phyloP scores from a whole-genome alignment of 2,888 invertebrate genomes.

The Agrilus cyanescens region DNA sequence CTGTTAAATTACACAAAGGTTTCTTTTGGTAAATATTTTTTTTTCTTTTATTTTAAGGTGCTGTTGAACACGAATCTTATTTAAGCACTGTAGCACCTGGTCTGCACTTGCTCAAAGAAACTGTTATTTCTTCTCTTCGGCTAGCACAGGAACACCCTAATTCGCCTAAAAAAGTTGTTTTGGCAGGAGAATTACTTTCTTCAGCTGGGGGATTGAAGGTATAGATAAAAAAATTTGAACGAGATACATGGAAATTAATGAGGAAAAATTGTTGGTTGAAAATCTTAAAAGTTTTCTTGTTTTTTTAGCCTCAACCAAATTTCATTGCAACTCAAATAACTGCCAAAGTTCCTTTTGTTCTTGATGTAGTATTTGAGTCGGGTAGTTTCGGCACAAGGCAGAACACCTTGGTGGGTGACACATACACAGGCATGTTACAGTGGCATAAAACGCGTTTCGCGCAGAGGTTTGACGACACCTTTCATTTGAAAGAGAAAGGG shows the following conservation, averaged over 20 bases:
- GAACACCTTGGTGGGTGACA: slow-evolving; percentile 45
- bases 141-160: slow-evolving; percentile 43
- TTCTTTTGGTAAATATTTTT: neutral
- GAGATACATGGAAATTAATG: too few species aligned
- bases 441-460: slow-evolving; percentile 55
- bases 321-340: slow-evolving; percentile 69
- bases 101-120: slow-evolving; percentile 61
- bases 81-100: slow-evolving; percentile 60
- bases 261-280: too few species aligned
- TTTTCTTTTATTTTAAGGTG: slow-evolving; percentile 34
- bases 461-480: slow-evolving; percentile 68
- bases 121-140: slow-evolving; percentile 57
- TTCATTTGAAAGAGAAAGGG: slow-evolving; percentile 62
- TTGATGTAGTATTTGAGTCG: slow-evolving; percentile 78
- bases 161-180: slow-evolving; percentile 41
- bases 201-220: slow-evolving; percentile 30
- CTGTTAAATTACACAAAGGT: too few species aligned
- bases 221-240: slow-evolving; percentile 2
- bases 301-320: slow-evolving; percentile 51
- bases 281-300: slow-evolving; percentile 8
- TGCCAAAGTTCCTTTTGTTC: slow-evolving; percentile 63
- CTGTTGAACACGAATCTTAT: slow-evolving; percentile 57
- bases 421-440: slow-evolving; percentile 52
- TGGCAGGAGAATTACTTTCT: slow-evolving; percentile 49
- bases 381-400: slow-evolving; percentile 49